Evolutionary conservation across 64 coral and sea anemone species (phyloP).

Genomic region (Dendronephthya gigantea): DNA sequence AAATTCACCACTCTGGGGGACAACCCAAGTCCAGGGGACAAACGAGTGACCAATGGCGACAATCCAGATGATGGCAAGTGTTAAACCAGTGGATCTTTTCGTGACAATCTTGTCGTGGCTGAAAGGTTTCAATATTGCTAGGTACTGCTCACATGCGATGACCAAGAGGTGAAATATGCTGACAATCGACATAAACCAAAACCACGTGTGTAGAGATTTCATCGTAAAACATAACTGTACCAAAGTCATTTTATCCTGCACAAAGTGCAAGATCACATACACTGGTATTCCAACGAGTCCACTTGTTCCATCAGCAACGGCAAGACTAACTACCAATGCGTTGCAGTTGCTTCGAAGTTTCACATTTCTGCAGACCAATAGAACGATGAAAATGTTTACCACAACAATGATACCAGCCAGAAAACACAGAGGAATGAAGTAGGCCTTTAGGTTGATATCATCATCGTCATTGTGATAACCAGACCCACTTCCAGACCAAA

Average conservation of each 20-base stretch:
- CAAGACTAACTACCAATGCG: background rate
- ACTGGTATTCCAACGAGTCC: background rate
- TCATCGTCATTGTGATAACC: background rate
- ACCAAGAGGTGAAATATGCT: background rate
- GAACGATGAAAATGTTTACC: background rate
- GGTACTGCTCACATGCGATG: background rate
- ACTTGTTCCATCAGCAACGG: background rate
- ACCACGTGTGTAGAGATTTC: background rate
- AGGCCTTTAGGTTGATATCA: background rate
- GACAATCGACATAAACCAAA: background rate
- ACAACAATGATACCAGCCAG: background rate
- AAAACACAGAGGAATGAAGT: background rate
- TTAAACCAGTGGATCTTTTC: background rate
- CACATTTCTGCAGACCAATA: background rate
- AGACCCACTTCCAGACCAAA: background rate
- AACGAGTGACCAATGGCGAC: background rate
- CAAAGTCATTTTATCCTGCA: background rate
- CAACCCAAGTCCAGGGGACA: background rate
- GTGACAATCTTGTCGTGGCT: slow-evolving; percentile 6
- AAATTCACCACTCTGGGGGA: background rate
- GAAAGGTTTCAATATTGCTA: background rate
- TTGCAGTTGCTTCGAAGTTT: slow-evolving; percentile 3
- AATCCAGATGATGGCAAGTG: background rate
- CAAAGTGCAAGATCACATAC: background rate
- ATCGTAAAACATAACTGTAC: background rate